Conservation (phyloP, 2,888 invertebrate species). For the Flabesymbios commensalis region DNA sequence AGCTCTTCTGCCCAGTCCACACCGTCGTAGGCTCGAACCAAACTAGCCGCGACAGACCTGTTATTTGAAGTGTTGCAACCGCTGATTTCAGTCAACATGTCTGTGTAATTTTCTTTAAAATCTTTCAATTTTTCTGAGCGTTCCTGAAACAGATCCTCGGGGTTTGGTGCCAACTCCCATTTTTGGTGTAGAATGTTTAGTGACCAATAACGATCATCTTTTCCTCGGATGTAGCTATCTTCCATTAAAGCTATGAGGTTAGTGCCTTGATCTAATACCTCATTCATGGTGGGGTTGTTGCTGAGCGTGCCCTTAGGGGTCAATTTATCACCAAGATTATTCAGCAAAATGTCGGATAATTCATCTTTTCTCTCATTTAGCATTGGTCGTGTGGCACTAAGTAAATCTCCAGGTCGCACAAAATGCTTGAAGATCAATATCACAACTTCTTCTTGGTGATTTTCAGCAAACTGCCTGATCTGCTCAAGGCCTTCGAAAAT, state of each 20-base stretch:
- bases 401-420: neutral
- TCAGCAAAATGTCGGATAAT: neutral
- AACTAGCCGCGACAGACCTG: neutral
- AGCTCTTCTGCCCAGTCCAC: too few species aligned
- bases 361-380: neutral
- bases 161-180: neutral
- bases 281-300: conserved; percentile 6
- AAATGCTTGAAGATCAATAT: conserved; percentile 1
- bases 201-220: neutral
- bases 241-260: conserved; percentile 1
- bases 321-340: neutral
- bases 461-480: neutral
- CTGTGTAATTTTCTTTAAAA: neutral
- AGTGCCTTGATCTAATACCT: conserved; percentile 1
- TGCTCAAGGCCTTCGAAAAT: neutral
- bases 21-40: neutral
- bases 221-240: conserved; percentile 4
- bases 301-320: neutral
- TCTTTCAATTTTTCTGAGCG: neutral
- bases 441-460: conserved; percentile 1
- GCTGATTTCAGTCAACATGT: neutral
- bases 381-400: neutral
- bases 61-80: neutral
- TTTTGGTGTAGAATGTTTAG: neutral
- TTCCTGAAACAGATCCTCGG: conserved; percentile 4